Conservation (phyloP, 37 sponge, comb jelly and placozoan species). For the Ephydatia muelleri region DNA sequence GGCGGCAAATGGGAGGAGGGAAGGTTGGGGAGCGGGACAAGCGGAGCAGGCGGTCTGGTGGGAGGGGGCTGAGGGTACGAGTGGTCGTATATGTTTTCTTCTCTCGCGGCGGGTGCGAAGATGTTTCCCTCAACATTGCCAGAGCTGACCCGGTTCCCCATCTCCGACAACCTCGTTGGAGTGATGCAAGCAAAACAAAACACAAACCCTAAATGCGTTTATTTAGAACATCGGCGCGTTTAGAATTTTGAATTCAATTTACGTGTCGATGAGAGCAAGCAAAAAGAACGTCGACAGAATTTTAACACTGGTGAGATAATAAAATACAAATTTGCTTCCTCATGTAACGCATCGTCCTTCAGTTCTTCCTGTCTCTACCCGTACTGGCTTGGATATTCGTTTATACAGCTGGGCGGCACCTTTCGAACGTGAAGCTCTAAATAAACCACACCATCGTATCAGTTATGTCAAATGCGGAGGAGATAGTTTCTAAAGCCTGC, state of each 20-base stretch:
- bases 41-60: background rate
- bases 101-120: conserved; percentile 20
- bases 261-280: conserved; percentile 8
- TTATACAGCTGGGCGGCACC: conserved; percentile 34
- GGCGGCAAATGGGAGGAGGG: background rate
- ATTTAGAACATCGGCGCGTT: background rate
- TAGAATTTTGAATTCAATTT: too few species aligned
- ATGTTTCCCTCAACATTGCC: background rate
- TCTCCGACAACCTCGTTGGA: background rate
- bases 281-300: conserved; percentile 5
- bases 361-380: conserved; percentile 27
- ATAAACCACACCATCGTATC: background rate
- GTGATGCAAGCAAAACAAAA: background rate
- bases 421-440: conserved; percentile 27
- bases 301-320: background rate
- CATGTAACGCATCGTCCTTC: background rate
- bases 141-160: conserved; percentile 21
- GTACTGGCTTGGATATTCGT: conserved; percentile 46
- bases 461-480: conserved; percentile 2
- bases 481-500: conserved; percentile 41
- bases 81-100: conserved; percentile 45
- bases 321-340: background rate
- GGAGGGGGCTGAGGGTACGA: conserved; percentile 24
- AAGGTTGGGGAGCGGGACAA: background rate
- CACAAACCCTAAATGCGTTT: background rate